These are phyloP conservation scores for Lagocephalus sceleratus DNA, from an alignment of 2,797 vertebrate species.

Conservation along the genomic window DNA sequence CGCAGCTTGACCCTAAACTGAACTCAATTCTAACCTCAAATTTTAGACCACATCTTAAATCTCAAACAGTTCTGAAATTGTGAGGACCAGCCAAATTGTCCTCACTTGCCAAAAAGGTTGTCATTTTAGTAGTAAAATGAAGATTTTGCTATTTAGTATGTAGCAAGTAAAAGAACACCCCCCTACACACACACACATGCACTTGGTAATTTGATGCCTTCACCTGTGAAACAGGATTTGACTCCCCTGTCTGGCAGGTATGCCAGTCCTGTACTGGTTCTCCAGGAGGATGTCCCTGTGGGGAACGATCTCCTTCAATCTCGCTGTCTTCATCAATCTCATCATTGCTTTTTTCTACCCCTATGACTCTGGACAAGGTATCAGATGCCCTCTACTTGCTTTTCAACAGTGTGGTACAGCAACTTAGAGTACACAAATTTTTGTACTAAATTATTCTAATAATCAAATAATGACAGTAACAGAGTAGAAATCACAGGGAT, in stretches of 20 bases:
- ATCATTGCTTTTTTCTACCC: conserved; percentile 99
- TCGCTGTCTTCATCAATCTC: conserved; percentile 97
- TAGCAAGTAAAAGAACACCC: neutral
- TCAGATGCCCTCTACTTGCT: neutral
- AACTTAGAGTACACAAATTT: neutral
- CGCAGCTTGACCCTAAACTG: no score
- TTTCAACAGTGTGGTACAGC: neutral
- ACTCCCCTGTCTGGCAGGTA: conserved; percentile 74
- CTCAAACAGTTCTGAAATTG: no score
- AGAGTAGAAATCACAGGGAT: no score
- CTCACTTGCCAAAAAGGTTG: no score
- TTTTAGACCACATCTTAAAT: no score
- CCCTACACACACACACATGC: neutral
- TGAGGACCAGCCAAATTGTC: no score
- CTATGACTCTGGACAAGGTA: conserved; percentile 76
- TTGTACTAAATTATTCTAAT: no score
- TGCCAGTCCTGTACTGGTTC: conserved; percentile 97
- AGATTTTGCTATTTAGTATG: no score
- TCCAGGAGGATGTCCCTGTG: conserved; percentile 95
- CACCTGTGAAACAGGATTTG: neutral
- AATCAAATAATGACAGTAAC: no score
- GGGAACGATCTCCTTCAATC: conserved; percentile 97
- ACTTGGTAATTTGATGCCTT: no score
- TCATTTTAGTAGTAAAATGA: no score
- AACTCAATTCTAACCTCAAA: no score